A percentile compares a stretch with the other conserved stretches of the same genome.
phyloP scores from a whole-genome alignment of 2,113 vertebrate species.

The Leuciscus idus region DNA sequence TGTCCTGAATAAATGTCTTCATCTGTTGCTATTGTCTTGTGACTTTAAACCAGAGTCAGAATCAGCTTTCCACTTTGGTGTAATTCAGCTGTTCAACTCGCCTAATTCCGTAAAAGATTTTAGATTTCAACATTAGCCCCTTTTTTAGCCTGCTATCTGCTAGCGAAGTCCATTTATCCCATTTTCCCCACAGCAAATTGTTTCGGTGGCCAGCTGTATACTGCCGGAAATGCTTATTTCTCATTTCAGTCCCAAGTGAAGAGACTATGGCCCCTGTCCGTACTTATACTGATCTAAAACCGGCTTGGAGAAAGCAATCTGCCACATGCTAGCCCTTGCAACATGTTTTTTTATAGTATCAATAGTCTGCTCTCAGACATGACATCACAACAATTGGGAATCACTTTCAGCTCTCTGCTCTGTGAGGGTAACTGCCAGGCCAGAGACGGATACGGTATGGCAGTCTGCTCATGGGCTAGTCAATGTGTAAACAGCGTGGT shows the following conservation, averaged over 20 bases:
- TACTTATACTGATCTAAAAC: slow-evolving; percentile 68
- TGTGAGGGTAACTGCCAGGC: not conserved
- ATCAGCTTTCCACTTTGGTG: not conserved
- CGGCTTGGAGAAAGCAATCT: slow-evolving; percentile 77
- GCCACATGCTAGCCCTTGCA: slow-evolving; percentile 72
- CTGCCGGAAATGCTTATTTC: slow-evolving; percentile 83
- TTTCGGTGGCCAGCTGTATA: slow-evolving; percentile 79
- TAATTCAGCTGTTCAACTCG: not conserved
- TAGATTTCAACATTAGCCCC: not conserved
- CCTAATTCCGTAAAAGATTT: slow-evolving; percentile 40
- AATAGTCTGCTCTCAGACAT: slow-evolving; percentile 71
- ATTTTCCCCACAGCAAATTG: slow-evolving; percentile 79
- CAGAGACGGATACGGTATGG: not conserved
- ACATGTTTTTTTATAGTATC: slow-evolving; percentile 72
- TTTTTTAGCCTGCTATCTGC: slow-evolving; percentile 43
- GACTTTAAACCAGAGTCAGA: not conserved
- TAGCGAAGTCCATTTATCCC: slow-evolving; percentile 63
- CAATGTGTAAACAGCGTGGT: not conserved
- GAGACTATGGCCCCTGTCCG: slow-evolving; percentile 79
- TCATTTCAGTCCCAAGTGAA: slow-evolving; percentile 78
- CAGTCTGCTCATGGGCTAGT: slow-evolving; percentile 6
- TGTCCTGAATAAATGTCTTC: slow-evolving; percentile 4
- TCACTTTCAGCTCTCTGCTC: slow-evolving; percentile 63
- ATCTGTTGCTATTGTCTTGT: not conserved
- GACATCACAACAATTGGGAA: slow-evolving; percentile 78